phyloP scores from a whole-genome alignment of 2,113 vertebrate genomes.

The Vimba vimba region DNA sequence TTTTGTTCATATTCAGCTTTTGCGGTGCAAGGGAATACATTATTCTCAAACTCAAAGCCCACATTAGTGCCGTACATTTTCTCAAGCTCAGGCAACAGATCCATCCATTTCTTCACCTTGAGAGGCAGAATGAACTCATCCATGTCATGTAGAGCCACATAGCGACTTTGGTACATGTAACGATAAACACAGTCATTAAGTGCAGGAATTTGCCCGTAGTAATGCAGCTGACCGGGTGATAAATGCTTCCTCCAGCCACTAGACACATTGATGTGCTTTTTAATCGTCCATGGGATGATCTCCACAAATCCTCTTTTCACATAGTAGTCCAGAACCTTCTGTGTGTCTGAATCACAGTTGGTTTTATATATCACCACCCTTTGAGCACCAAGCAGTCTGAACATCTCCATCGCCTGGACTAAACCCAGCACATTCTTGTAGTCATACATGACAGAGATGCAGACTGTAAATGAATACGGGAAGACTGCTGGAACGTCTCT shows the following conservation, averaged over 20 bases:
- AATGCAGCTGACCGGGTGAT: constrained; percentile 68
- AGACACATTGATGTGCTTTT: constrained; percentile 66
- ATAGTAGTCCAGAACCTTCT: constrained; percentile 76
- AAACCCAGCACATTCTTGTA: constrained; percentile 76
- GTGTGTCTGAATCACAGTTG: constrained; percentile 67
- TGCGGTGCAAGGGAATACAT: constrained; percentile 62
- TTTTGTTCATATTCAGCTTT: constrained; percentile 27
- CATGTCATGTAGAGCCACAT: constrained; percentile 72
- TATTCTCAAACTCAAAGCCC: constrained; percentile 74
- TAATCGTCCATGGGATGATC: constrained; percentile 74
- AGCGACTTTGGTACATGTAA: constrained; percentile 70
- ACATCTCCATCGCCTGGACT: constrained; percentile 77
- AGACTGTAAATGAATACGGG: constrained; percentile 73
- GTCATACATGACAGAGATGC: constrained; percentile 78
- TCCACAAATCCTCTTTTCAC: constrained; percentile 66
- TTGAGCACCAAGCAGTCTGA: constrained; percentile 72
- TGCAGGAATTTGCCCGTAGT: constrained; percentile 67
- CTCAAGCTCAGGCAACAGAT: constrained; percentile 69
- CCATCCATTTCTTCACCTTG: constrained; percentile 65
- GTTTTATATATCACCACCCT: constrained; percentile 76
- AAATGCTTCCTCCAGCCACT: constrained; percentile 39
- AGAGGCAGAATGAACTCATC: constrained; percentile 77
- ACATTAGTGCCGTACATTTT: constrained; percentile 35
- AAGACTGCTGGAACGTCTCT: constrained; percentile 56
- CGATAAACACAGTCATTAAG: constrained; percentile 71